Base-by-base conservation (phyloP, 2,797 vertebrate species). In the Gymnothorax reevesii region DNA sequence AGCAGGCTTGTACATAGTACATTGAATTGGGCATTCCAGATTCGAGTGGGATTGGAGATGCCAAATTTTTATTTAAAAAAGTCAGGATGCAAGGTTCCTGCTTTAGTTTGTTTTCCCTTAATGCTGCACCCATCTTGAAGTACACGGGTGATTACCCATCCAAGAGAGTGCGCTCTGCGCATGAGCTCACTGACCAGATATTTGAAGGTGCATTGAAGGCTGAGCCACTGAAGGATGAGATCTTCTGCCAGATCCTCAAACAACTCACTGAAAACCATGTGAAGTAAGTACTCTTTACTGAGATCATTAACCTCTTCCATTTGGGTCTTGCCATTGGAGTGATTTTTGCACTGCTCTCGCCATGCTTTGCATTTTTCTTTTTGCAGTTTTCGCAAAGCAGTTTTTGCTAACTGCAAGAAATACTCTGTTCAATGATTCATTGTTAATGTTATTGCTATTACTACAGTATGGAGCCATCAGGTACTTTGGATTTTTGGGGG, bases 71-170 rank as follows among this genome's bases (percentile, higher is more conserved):
- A 42, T 1, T 42, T 42, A 42, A 42, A 42, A 42, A 42, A 71
- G 9, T 54, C 77, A n/a, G 49, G 10, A 80, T 55, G 22, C 22
- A 54, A n/a, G 20, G 42, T n/a, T 55, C 15, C 77, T n/a, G 49
- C 77, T 83, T 57, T 27, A 71, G 10, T 27, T 5, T 60, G 20
- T 73, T 80, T 64, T 10, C 93, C 95, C 96, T 98, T 98, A 92
- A 98, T 95, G 66, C 82, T 88, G 69, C 90, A 99, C 98, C 98
- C 6, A 89, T 99, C 85, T 96, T 99, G 94, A 99, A 99, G 94
- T 99, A 99, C 87, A 99, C 98, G 98, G 98, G 98, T 0, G 98
- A 99, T 94, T 99, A 99, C 89, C 98, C 98, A 0, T 99, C 98
- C 87, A 99, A 98, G 88, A 95, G 98, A 52, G 97, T 92, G 0